phyloP scores from a whole-genome alignment of 2,888 invertebrate species.

The Brachylomia viminalis region DNA sequence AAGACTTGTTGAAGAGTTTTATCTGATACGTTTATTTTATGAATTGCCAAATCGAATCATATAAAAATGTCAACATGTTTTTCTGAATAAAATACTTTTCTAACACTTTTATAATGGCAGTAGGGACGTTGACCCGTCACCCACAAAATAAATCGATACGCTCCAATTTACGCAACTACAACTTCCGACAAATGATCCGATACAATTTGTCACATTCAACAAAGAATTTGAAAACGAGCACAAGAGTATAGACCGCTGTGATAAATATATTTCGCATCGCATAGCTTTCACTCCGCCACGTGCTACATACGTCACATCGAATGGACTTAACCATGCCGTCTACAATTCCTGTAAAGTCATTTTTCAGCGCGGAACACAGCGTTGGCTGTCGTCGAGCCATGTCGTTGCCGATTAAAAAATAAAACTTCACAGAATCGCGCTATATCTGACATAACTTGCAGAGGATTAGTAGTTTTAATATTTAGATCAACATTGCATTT shows the following conservation, averaged over 20 bases:
- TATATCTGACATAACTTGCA: slow-evolving; percentile 50
- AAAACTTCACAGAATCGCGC: slow-evolving; percentile 66
- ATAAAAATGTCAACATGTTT: neutral
- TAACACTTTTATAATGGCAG: neutral
- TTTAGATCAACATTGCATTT: slow-evolving; percentile 58
- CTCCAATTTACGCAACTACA: slow-evolving; percentile 21
- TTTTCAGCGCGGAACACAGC: slow-evolving; percentile 72
- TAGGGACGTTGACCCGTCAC: slow-evolving; percentile 28
- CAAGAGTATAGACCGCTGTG: neutral
- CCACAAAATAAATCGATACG: slow-evolving; percentile 22
- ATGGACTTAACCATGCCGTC: slow-evolving; percentile 55
- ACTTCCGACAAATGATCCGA: slow-evolving; percentile 9
- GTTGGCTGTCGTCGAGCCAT: slow-evolving; percentile 60
- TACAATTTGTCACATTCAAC: slow-evolving; percentile 37
- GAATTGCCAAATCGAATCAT: slow-evolving; percentile 6
- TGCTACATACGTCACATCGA: slow-evolving; percentile 51
- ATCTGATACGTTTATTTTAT: neutral
- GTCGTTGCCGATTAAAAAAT: slow-evolving; percentile 68
- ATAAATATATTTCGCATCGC: slow-evolving; percentile 31
- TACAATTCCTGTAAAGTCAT: slow-evolving; percentile 78
- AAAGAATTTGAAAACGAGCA: slow-evolving; percentile 24
- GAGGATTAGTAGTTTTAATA: slow-evolving; percentile 57
- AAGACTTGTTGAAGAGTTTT: neutral
- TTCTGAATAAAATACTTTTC: neutral
- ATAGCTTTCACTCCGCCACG: slow-evolving; percentile 43